Evolutionary conservation across 2,113 vertebrate species (phyloP).

Genomic region (Crotalus horridus): DNA sequence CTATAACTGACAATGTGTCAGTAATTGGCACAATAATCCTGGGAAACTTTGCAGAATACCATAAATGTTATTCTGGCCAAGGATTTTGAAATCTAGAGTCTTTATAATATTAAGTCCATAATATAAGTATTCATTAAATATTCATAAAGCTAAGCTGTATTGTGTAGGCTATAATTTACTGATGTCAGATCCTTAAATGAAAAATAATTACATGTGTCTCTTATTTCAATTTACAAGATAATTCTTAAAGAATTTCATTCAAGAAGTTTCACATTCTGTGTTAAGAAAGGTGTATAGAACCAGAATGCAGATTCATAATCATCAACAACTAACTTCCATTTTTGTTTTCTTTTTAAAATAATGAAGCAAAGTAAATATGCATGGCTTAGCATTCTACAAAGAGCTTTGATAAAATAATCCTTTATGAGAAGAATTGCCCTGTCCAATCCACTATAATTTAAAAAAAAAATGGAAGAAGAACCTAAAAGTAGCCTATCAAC

Average conservation of each 20-base stretch:
- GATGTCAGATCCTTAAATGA: not conserved
- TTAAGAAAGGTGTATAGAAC: not conserved
- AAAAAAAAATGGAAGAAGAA: not conserved
- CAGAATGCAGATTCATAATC: not conserved
- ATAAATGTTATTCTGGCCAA: not conserved
- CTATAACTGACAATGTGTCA: not conserved
- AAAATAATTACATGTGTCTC: not conserved
- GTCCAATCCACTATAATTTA: not conserved
- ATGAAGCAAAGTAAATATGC: not conserved
- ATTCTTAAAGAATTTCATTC: not conserved
- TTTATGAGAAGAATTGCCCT: not conserved
- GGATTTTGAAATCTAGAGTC: not conserved
- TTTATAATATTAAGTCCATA: not conserved
- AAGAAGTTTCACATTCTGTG: not conserved
- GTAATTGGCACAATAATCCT: not conserved
- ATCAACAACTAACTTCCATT: not conserved
- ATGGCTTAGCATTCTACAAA: not conserved
- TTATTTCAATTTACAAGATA: not conserved
- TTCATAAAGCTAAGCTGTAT: not conserved
- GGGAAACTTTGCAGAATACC: not conserved
- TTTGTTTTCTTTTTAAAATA: not conserved
- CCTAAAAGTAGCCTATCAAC: not conserved
- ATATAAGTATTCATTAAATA: not conserved
- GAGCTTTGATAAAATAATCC: not conserved
- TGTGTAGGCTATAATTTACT: not conserved